These are phyloP conservation scores for Nothoprocta pentlandii DNA, from an alignment of 2,113 vertebrate species.

Conservation along the genomic window DNA sequence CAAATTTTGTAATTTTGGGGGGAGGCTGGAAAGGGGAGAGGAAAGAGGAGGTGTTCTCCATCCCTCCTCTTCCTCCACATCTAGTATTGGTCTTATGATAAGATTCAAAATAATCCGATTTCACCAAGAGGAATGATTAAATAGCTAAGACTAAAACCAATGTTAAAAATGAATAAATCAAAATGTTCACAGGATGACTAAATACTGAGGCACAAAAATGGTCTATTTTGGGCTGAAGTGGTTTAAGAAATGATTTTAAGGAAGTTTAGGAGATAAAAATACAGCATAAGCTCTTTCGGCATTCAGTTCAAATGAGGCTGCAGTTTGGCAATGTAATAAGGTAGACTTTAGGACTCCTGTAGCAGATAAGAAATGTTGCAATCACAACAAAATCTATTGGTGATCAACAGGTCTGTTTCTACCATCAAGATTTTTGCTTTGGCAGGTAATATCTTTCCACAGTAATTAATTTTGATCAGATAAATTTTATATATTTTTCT, in stretches of 20 bases:
- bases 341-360: neutral
- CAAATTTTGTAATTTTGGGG: neutral
- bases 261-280: neutral
- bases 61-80: neutral
- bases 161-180: neutral
- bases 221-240: neutral
- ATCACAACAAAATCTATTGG: neutral
- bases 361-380: neutral
- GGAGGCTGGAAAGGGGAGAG: no score
- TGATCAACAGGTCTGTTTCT: neutral
- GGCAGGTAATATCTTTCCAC: neutral
- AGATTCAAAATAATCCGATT: neutral
- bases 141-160: neutral
- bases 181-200: neutral
- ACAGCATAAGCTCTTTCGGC: neutral
- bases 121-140: neutral
- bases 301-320: neutral
- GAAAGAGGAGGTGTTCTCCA: neutral
- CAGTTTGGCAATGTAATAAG: neutral
- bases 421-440: neutral
- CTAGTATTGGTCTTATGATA: neutral
- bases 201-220: neutral
- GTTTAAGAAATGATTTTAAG: rapidly evolving
- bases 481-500: neutral
- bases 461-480: neutral